Base-by-base conservation (phyloP, 2,797 vertebrate genomes). In the Tokudaia muenninki region DNA sequence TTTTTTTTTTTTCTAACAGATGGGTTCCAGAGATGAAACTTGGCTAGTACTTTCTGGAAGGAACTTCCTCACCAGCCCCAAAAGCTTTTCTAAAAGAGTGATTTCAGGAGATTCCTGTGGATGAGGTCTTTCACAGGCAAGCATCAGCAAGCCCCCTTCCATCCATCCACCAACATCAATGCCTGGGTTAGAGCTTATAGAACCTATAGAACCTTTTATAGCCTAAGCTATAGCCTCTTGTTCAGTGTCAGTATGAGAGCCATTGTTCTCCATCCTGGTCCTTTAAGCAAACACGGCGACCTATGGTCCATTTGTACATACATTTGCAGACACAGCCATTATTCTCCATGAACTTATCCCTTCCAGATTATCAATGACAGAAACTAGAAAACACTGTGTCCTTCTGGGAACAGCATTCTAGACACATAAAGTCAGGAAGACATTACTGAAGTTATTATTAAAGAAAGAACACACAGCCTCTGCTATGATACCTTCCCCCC, bases 331-430 rank as follows among this genome's bases (percentile, higher is more conserved):
- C 94, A 47, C n/a, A 55, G 91, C 92, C 94, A 97, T 96, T 98
- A 96, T 92, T 96, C 97, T 95, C 94, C 89, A 95, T 93, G 94
- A 96, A 94, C 95, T 96, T 93, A 94, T 78, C 63, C 90, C 96
- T 94, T 97, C 87, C 89, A 96, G 2, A 84, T 96, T 77, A 94
- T 83, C 97, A 61, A 61, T 80, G 72, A 92, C 61, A 67, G 95
- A 91, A 81, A 81, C 63, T 24, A 34, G 79, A 17, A 94, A 94
- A 89, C 74, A 63, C 24, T 31, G 1, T 59, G 83, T 21, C 87
- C 90, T 61, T 77, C 55, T 12, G 37, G 63, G 22, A 70, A 89
- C 59, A 22, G 41, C 74, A 34, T 77, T 44, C 47, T 0, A 9
- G 83, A 92, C 47, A 19, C 75, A 19, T 0, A 22, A 44, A 50